Percentiles rank a stretch among this genome's conserved stretches.
Conservation (phyloP, 2,113 vertebrate genomes). For the Odobenus rosmarus region DNA sequence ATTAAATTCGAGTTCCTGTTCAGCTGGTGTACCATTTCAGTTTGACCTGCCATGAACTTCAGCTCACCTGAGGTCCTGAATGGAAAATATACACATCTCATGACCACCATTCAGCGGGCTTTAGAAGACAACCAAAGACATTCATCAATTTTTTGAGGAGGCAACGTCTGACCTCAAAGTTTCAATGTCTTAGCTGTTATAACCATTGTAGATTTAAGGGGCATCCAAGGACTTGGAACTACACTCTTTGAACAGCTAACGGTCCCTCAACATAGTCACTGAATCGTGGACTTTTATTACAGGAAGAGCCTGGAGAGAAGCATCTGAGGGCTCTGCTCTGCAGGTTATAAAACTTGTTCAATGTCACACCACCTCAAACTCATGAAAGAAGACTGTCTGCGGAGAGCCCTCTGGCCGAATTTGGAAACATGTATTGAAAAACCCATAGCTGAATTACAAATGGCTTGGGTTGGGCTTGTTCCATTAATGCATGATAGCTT, state of each 20-base stretch:
- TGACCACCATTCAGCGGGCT: neutral
- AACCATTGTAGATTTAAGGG: neutral
- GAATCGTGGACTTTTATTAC: neutral
- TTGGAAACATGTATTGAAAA: neutral
- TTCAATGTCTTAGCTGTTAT: neutral
- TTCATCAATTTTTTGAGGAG: neutral
- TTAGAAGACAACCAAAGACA: neutral
- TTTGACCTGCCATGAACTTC: slow-evolving; percentile 60
- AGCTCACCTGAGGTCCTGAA: slow-evolving; percentile 64
- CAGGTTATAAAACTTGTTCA: neutral
- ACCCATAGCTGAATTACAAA: neutral
- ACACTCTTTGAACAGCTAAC: neutral
- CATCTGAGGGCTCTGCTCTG: neutral
- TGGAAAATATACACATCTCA: neutral
- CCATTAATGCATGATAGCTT: neutral
- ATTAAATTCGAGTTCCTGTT: neutral
- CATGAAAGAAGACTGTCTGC: neutral
- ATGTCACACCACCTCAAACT: neutral
- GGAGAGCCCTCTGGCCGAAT: neutral
- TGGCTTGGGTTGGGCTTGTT: neutral
- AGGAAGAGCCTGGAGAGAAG: neutral
- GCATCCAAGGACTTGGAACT: neutral
- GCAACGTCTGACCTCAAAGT: neutral
- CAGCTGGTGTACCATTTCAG: neutral
- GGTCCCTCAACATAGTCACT: neutral